Evolutionary conservation across 2,888 invertebrate genomes (phyloP), one percentile per base, ranked within the genome.

Genomic region (Diloba caeruleocephala): DNA sequence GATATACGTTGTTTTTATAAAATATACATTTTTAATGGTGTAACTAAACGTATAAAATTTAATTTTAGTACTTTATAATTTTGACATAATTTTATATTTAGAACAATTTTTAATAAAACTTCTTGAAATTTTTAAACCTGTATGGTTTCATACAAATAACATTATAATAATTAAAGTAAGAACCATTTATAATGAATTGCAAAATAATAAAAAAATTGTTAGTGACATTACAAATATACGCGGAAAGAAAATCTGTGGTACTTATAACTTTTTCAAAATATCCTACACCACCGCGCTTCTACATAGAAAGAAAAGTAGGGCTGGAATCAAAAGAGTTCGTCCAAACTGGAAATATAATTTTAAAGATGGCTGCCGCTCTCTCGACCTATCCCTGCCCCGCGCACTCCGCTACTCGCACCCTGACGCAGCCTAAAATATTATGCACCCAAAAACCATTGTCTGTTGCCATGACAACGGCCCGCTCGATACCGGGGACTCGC

Each of bases 391-490:
- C 85, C 79, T 79, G 80, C 84, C 79, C 79, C 79, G 79, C 79
- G 72, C 84, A 71, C 79, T 69, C 78, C 81, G 59, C 78, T 45
- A 49, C 76, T 81, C 81, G 71, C 74, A 71, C 82, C 85, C 85
- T 85, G 85, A 81, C 92, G 90, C 88, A 89, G 87, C 90, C 90
- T 92, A 93, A 93, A 93, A 93, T 93, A 93, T 93, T 93, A 93
- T 93, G 93, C 93, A 93, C 93, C 93, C 93, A 87, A 93, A 93
- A 93, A 85, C 92, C 92, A 92, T 92, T 93, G 92, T 92, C 93
- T 91, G 93, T 94, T 93, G 79, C 90, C 87, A 92, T 92, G 89
- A 87, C 91, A 84, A 94, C 93, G 79, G 71, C 51, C 85, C 92
- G 92, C 92, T 92, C 93, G 88, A 93, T 93, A 92, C 85, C 81